Evolutionary conservation across 64 coral and sea anemone species (phyloP), one percentile per base, ranked within the genome.

Genomic region (Porites australiensis): DNA sequence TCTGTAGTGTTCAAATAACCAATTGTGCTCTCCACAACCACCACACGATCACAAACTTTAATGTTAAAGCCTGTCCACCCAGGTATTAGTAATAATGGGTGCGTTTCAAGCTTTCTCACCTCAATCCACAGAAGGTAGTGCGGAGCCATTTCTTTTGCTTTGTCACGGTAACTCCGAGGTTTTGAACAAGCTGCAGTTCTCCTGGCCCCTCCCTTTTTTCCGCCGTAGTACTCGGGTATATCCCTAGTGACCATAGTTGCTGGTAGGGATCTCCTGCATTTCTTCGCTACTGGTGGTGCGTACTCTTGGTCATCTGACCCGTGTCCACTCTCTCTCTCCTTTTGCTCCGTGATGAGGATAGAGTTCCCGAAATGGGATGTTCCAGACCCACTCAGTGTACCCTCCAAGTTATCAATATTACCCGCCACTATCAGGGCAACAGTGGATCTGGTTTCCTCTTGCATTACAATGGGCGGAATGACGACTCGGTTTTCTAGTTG

Each of bases 61-160:
- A 96, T 92, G 51, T 65, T 47, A 44, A 96, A 96, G 43, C 89
- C 94, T 3, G 94, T 92, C 94, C 90, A 96, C 5, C 94, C 88
- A 81, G 90, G 90, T 7, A 96, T 90, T 63, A 92, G 79, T 23
- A 96, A 69, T 61, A 96, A 52, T 8, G 90, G 86, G 50, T 91
- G 94, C 22, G 89, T 95, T 71, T 72, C 47, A 13, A 95, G 74
- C 65, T 93, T 93, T 93, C 86, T 82, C 2, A 94, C 48, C 48
- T 94, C 85, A 16, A 94, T 8, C 93, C 87, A 94, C 48, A 90
- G 51, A 51, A 85, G 87, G 27, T 89, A 89, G 16, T 18, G 69
- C 54, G 59, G n/a, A 13, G 53, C 10, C 37, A 69, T 52, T 62
- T 55, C 13, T n/a, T 75, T 86, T 4, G 66, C 52, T 14, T 79